These are phyloP conservation scores for Anguilla marmorata DNA, from an alignment of 2,797 vertebrate genomes.

Conservation along the genomic window DNA sequence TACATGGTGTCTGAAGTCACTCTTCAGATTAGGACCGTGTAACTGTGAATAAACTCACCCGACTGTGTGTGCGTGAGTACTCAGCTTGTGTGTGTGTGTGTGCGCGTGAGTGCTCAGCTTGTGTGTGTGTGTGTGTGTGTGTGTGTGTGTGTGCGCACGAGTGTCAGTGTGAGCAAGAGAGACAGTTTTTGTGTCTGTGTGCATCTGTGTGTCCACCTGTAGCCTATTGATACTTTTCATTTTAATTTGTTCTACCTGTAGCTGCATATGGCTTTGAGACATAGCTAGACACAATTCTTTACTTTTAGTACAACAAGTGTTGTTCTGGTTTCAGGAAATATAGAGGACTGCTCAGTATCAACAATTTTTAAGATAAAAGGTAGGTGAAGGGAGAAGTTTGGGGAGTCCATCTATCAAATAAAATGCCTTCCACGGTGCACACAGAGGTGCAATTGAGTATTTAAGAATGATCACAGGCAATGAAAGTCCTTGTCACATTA, in stretches of 20 bases:
- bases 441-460: constrained; percentile 14
- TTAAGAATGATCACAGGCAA: constrained; percentile 12
- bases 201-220: constrained; percentile 8
- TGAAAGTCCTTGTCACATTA: constrained; percentile 5
- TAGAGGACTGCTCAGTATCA: background rate
- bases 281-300: background rate
- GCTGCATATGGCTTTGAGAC: background rate
- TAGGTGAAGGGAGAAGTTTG: background rate
- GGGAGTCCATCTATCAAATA: background rate
- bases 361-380: background rate
- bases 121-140: too few relatives aligned
- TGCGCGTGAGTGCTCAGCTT: background rate
- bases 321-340: background rate
- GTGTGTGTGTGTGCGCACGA: background rate
- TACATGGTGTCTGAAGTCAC: background rate
- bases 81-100: background rate
- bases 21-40: background rate
- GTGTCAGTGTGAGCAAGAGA: background rate
- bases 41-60: background rate
- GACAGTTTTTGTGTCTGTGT: background rate
- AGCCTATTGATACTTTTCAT: background rate
- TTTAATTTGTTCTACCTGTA: constrained; percentile 4
- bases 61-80: background rate
- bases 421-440: background rate
- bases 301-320: background rate